Base-by-base conservation (phyloP, 2,888 invertebrate species). In the Apodemia duryi region DNA sequence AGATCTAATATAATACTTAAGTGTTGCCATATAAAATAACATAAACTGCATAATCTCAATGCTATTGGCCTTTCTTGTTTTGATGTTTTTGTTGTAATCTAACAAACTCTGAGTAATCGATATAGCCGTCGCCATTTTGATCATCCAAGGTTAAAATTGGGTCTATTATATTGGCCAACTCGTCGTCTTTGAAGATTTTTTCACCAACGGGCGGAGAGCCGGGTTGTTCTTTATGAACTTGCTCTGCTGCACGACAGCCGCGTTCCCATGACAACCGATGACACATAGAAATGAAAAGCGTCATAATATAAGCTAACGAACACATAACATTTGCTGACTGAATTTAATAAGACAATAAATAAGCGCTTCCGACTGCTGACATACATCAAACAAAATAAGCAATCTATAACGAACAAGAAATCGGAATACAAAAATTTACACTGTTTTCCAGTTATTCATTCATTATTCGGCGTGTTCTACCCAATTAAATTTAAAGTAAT, bases 41-140 rank as follows among this genome's bases (percentile, higher is more conserved):
- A n/a, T 29, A 62, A 43, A 49, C 9, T 49, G 28, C 29, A 13
- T 46, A 38, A 57, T 63, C 41, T 61, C 51, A 70, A 21, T 21
- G 1, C 71, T 66, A 74, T 68, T 74, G 70, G 66, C 73, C 73
- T 67, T 71, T 76, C 62, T 91, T 87, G 64, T 92, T 90, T 52
- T 95, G 94, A 67, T 96, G 95, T 79, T 97, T 96, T 77, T 96
- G 95, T 80, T 98, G 98, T 1, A 97, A 97, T 72, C 95, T 94
- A 41, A 98, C 95, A 83, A 98, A 98, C 89, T 98, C 98, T 0
- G 97, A 96, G 85, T 98, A 98, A 82, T 98, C 98, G 73, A 98
- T 98, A 79, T 94, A 98, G 1, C 98, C 98, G 79, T 98, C 98
- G 67, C 92, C 93, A 78, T 97, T 97, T 66, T 94, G 94, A 79